phyloP scores from a whole-genome alignment of 2,888 invertebrate species.

The Epinotia demarniana region DNA sequence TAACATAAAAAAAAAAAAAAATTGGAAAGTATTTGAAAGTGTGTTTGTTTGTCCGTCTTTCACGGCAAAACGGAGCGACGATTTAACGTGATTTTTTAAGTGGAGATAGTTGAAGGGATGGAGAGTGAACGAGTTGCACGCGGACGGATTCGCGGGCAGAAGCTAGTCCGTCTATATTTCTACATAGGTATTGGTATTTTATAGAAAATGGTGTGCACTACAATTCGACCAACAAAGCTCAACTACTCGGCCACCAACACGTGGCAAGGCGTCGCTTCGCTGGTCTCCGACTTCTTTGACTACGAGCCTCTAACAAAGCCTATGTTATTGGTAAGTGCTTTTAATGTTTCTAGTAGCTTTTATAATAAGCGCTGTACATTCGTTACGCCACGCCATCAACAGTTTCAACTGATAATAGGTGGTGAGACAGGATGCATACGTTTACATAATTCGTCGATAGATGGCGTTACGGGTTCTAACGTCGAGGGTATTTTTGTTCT shows the following conservation, averaged over 20 bases:
- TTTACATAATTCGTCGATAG: slow-evolving; percentile 50
- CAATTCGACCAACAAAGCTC: slow-evolving; percentile 91
- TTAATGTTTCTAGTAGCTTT: slow-evolving; percentile 16
- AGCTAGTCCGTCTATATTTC: too few relatives aligned
- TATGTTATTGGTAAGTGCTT: slow-evolving; percentile 87
- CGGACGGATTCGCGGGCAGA: too few relatives aligned
- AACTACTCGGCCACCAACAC: slow-evolving; percentile 88
- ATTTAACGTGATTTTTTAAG: too few relatives aligned
- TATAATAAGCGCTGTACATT: background rate
- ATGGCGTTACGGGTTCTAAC: slow-evolving; percentile 53
- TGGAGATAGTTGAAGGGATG: too few relatives aligned
- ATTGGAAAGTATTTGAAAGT: too few relatives aligned
- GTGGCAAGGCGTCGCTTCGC: slow-evolving; percentile 89
- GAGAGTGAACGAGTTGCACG: too few relatives aligned
- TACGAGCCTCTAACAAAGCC: slow-evolving; percentile 89
- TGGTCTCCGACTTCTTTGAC: slow-evolving; percentile 91
- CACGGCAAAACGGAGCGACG: too few relatives aligned
- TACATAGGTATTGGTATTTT: slow-evolving; percentile 46
- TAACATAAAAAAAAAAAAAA: too few relatives aligned
- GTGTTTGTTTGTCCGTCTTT: too few relatives aligned
- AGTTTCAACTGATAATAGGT: background rate
- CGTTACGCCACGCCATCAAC: background rate
- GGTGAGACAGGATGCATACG: background rate
- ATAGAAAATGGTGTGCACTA: slow-evolving; percentile 95
- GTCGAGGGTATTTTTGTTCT: background rate